A percentile compares a stretch with the other conserved stretches of the same genome.
Conservation (phyloP, 2,797 vertebrate species). For the Girardinus metallicus region DNA sequence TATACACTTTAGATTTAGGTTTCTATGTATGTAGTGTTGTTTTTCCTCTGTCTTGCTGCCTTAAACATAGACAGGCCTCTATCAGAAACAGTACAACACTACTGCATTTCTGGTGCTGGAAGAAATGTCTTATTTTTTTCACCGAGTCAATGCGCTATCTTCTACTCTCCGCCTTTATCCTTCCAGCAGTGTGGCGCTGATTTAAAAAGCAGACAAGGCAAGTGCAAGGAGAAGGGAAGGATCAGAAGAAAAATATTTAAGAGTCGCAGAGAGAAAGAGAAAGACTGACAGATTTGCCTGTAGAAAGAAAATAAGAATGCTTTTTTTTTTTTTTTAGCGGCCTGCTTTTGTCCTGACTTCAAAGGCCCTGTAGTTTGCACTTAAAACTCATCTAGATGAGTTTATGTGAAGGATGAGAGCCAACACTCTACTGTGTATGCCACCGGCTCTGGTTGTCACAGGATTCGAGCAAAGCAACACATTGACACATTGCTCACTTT, state of each 20-base stretch:
- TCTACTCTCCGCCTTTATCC: background rate
- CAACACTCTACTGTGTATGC: constrained; percentile 42
- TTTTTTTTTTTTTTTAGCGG: constrained; percentile 60
- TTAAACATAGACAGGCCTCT: no score
- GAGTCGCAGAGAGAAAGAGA: constrained; percentile 6
- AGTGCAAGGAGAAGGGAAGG: background rate
- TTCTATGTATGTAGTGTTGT: background rate
- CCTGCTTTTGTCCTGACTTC: constrained; percentile 67
- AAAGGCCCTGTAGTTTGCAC: constrained; percentile 60
- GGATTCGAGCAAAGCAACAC: constrained; percentile 35
- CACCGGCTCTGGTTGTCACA: constrained; percentile 53
- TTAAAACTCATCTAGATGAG: constrained; percentile 63
- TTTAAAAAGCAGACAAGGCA: background rate
- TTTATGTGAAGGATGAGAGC: constrained; percentile 61
- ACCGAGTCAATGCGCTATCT: background rate
- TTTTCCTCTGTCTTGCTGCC: background rate
- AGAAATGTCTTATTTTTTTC: constrained; percentile 1
- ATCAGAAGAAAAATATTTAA: constrained; percentile 17
- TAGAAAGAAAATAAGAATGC: constrained; percentile 47
- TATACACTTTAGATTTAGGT: background rate
- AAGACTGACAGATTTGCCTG: constrained; percentile 29
- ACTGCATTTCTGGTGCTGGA: background rate
- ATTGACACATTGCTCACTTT: constrained; percentile 37
- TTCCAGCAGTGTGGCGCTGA: constrained; percentile 7
- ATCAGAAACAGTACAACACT: background rate